Percentiles rank a stretch among this genome's conserved stretches.
phyloP scores from a whole-genome alignment of 2,888 invertebrate genomes.

The Busseola fusca region DNA sequence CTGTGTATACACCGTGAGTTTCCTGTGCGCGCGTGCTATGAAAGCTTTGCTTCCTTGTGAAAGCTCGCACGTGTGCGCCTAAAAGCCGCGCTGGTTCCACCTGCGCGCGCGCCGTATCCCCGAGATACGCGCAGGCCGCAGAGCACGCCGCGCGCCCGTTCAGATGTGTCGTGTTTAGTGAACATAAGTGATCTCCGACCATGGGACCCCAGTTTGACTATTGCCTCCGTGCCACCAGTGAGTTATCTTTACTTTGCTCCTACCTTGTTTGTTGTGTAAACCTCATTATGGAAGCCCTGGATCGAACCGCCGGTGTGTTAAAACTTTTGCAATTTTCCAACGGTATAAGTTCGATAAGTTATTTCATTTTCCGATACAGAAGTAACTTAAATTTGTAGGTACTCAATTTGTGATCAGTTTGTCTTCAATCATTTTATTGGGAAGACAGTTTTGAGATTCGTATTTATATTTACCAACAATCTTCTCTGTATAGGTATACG shows the following conservation, averaged over 20 bases:
- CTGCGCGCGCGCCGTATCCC: constrained; percentile 77
- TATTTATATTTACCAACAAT: constrained; percentile 60
- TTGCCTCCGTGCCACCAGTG: constrained; percentile 85
- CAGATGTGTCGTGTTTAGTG: constrained; percentile 86
- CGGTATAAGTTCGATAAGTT: constrained; percentile 57
- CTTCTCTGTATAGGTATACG: constrained; percentile 21
- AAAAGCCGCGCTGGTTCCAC: constrained; percentile 72
- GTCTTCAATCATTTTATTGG: constrained; percentile 35
- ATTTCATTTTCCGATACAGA: constrained; percentile 52
- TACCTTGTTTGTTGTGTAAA: constrained; percentile 54
- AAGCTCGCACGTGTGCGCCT: constrained; percentile 83
- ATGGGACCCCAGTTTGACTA: constrained; percentile 88
- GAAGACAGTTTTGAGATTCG: constrained; percentile 15
- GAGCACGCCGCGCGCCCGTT: constrained; percentile 81
- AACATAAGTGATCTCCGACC: constrained; percentile 64
- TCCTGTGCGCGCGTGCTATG: constrained; percentile 70
- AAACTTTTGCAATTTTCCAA: constrained; percentile 66
- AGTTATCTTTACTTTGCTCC: constrained; percentile 67
- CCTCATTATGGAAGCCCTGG: constrained; percentile 53
- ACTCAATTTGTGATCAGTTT: constrained; percentile 45
- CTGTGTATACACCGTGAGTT: constrained; percentile 67
- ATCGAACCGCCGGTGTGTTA: constrained; percentile 53
- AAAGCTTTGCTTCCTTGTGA: constrained; percentile 79
- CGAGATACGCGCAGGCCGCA: constrained; percentile 70
- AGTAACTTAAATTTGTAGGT: constrained; percentile 30